Evolutionary conservation across 1,140 invertebrate genomes (phyloP).

Genomic region (Drosophila burlai): DNA sequence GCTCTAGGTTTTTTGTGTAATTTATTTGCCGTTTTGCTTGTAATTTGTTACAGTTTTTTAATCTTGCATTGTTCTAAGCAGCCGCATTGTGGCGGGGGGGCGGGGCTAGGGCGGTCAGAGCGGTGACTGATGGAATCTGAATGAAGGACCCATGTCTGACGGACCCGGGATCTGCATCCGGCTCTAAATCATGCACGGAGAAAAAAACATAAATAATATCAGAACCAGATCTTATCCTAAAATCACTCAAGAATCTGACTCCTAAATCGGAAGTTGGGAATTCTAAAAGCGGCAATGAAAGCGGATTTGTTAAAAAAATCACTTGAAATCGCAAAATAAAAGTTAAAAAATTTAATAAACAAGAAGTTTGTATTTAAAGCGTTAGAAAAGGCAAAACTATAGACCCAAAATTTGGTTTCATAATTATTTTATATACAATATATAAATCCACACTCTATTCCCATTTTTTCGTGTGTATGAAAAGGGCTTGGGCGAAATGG

Average conservation of each 20-base stretch:
- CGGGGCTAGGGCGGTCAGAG: conserved; percentile 33
- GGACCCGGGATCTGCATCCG: conserved; percentile 10
- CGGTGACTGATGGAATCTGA: conserved; percentile 42
- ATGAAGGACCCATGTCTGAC: conserved; percentile 33
- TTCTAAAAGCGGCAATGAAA: neutral
- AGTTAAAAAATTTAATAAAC: neutral
- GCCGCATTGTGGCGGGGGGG: conserved; percentile 18
- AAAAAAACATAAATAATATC: neutral
- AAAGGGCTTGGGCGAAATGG: neutral
- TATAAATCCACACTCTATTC: too few relatives aligned
- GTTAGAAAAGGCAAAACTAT: too few relatives aligned
- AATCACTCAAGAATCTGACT: neutral
- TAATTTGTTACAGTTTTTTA: conserved; percentile 83
- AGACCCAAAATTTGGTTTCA: neutral
- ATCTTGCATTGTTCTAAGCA: conserved; percentile 81
- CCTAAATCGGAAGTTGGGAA: neutral
- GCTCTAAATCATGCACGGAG: neutral
- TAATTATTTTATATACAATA: too few relatives aligned
- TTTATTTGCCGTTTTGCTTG: conserved; percentile 82
- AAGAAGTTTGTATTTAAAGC: too few relatives aligned
- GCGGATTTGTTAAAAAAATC: neutral
- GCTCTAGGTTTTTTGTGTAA: conserved; percentile 69
- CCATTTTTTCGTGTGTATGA: neutral
- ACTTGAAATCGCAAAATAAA: neutral
- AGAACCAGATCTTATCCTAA: neutral